Evolutionary conservation across 1,140 invertebrate genomes (phyloP).

Genomic region (Bombus confusus): DNA sequence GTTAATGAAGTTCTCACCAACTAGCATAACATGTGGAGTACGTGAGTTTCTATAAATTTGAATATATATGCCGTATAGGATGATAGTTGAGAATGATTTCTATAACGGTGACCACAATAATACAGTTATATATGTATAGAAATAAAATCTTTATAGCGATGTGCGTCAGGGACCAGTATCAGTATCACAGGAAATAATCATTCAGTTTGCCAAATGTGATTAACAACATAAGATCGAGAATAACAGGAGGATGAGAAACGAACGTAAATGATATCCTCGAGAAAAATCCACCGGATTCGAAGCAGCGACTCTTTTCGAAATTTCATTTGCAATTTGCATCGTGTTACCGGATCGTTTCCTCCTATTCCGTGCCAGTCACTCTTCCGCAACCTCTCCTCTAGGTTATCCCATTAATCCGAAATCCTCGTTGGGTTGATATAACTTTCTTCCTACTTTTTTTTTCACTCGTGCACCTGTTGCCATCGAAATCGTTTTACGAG

Average conservation of each 20-base stretch:
- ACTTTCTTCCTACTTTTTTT: constrained; percentile 26
- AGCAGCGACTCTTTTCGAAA: not conserved
- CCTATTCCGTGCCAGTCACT: constrained; percentile 33
- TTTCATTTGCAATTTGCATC: constrained; percentile 41
- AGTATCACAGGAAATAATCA: too few species aligned
- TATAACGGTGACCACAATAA: too few species aligned
- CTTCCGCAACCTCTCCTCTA: constrained; percentile 17
- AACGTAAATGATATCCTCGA: too few species aligned
- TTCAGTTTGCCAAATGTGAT: too few species aligned
- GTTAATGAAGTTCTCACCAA: constrained; percentile 13
- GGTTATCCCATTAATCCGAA: constrained; percentile 63
- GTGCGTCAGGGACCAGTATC: too few species aligned
- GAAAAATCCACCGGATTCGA: not conserved
- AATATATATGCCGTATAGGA: too few species aligned
- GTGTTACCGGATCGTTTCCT: not conserved
- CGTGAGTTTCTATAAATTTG: not conserved
- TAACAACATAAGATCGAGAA: not conserved
- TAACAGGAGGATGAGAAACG: not conserved
- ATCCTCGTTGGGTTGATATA: constrained; percentile 57
- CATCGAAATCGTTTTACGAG: constrained; percentile 49
- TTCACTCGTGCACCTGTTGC: constrained; percentile 60
- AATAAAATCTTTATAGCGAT: not conserved
- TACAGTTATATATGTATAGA: not conserved
- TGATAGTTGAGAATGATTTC: not conserved
- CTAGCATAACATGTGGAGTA: not conserved